Base-by-base conservation (phyloP, 2,113 vertebrate species). In the Coregonus clupeaformis region DNA sequence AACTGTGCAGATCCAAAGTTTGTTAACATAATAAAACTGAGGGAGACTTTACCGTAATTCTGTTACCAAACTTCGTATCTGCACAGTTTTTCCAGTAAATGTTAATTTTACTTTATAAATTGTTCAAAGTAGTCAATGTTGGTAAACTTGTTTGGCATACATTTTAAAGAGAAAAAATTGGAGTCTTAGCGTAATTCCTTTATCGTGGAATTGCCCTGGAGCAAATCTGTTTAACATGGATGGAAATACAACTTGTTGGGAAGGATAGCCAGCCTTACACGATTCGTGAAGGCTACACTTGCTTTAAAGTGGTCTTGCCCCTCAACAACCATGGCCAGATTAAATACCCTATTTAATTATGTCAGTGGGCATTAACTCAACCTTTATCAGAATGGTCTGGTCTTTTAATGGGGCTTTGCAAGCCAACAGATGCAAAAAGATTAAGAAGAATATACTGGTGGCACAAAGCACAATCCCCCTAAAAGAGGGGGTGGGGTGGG, bases 301-400 rank as follows among this genome's bases (percentile, higher is more conserved):
- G 75, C 77, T 62, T 62, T 0, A 69, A 36, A 20, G 72, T 78
- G 82, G 71, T 83, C 13, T 9, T 20, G 70, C 72, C 77, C 60
- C 68, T 82, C 77, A 36, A 29, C 71, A 80, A 52, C 69, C 59
- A 49, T 75, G 30, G 75, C 69, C 83, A 85, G 85, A 90, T 89
- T 90, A 87, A 89, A 84, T 88, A 87, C 77, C 84, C 82, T 77
- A 84, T 88, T 89, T 90, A 91, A 90, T 90, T 87, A 90, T 78
- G 82, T 88, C 80, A 75, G 66, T 74, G 62, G 69, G 84, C 79
- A 88, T 88, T 89, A 88, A 85, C 71, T 86, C 82, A 57, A 87
- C 79, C 85, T 79, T 86, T 81, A 89, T 88, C 87, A 77, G 73
- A 83, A 78, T 69, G 74, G 72, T 79, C 70, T 72, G 77, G 80